Percentiles rank a stretch among this genome's conserved stretches.
phyloP scores from a whole-genome alignment of 2,797 vertebrate genomes.

The Hemitrygon akajei region DNA sequence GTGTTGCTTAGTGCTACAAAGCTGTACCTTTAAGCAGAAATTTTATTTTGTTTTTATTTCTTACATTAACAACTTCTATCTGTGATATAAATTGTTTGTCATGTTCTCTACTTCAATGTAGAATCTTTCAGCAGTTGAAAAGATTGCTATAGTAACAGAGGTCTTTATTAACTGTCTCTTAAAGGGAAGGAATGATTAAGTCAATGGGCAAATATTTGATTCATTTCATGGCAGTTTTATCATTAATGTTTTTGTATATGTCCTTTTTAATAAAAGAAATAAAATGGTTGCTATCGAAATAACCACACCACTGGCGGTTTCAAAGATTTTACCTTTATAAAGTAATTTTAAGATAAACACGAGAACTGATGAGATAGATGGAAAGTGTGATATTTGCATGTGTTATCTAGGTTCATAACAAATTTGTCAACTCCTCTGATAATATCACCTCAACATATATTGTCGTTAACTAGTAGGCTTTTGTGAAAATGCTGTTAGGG shows the following conservation, averaged over 20 bases:
- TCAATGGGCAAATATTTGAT: not conserved
- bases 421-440: not conserved
- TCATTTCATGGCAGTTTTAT: not conserved
- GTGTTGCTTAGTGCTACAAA: not conserved
- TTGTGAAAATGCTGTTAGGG: not conserved
- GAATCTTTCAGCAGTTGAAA: not conserved
- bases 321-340: conserved; percentile 8
- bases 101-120: not conserved
- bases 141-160: not conserved
- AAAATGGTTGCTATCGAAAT: not conserved
- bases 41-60: not conserved
- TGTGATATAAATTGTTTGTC: not conserved
- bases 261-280: not conserved
- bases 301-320: conserved; percentile 1
- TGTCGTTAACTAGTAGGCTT: not conserved
- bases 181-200: not conserved
- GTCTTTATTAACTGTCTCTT: not conserved
- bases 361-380: not conserved
- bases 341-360: not conserved
- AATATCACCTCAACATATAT: not conserved
- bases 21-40: not conserved
- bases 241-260: not conserved
- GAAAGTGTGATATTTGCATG: not conserved
- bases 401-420: not conserved
- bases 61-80: not conserved